Base-by-base conservation (phyloP, 1,140 invertebrate genomes). In the Agrypnia vestita region DNA sequence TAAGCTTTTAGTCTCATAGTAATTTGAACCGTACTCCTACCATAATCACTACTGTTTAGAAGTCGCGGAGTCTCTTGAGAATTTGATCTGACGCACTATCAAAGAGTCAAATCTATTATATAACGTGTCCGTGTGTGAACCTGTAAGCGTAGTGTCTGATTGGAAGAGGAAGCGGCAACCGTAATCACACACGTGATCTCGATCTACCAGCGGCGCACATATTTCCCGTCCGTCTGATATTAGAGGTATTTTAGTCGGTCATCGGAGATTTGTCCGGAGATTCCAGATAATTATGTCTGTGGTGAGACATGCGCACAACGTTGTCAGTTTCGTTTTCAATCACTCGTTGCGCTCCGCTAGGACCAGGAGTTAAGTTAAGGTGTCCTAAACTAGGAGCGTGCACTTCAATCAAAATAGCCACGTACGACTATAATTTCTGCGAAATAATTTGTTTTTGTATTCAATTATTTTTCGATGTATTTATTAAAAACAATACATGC, bases 201-300 rank as follows among this genome's bases (percentile, higher is more conserved):
- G 55, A 59, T 61, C 35, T n/a, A 46, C 25, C 35, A 53, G 17
- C 17, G 46, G 69, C 21, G 25, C 8, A 43, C 46, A 21, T 47
- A 44, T 17, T 25, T 78, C 49, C 76, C 47, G 17, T 21, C 17
- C 76, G 64, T 25, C 76, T 17, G 76, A 56, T 56, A 78, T 67
- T 56, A 21, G 21, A 69, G 61, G 43, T 55, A 78, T 78, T 69
- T 19, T 8, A 78, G 76, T 71, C 75, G 51, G 61, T 12, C 69
- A 62, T 71, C 17, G 59, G 51, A 81, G 80, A 78, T 78, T 59
- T 71, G 76, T 78, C 47, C 56, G 4, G 43, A 81, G 80, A 81
- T 81, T 81, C 73, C 56, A 77, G 80, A 81, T 81, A 81, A 81
- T 81, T 81, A 81, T 78, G 80, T 81, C 80, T 21, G 49, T 69